Base-by-base conservation (phyloP, 2,113 vertebrate species). In the Petrocephalus microphthalmus region DNA sequence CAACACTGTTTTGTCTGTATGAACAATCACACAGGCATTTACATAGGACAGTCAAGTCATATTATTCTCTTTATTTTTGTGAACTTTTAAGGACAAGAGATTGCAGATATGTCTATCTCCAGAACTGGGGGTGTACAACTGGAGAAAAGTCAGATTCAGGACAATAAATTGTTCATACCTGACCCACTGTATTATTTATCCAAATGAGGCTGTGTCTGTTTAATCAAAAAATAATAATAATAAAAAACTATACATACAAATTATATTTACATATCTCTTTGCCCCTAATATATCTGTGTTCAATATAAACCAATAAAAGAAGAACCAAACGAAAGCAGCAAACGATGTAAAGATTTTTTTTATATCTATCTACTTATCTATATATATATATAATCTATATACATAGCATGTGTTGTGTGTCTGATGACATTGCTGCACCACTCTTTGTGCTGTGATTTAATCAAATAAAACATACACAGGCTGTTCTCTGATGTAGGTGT, bases 351-450 rank as follows among this genome's bases (percentile, higher is more conserved):
- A 86, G 87, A 89, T 67, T 88, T 90, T 88, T 90, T 90, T 92
- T 91, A 87, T 91, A 94, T 88, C 45, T 83, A 49, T 49, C 47
- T 67, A 29, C 17, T 15, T 54, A 95, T 95, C 91, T 95, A 95
- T 94, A 94, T 95, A 95, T 96, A n/a, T n/a, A 95, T 95, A 96
- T 96, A 71, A 95, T 89, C 95, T 94, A 92, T 95, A 95, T 95
- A 94, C 95, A 95, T 96, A 95, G 95, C 95, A 96, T 96, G 95
- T 95, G 93, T 95, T 95, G 92, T 95, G 94, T 94, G 94, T 92
- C 91, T 93, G 93, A 90, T 92, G 90, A 92, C 91, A 90, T 89
- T 89, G 90, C 91, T 92, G 91, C 91, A 92, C 92, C 90, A 92
- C 91, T 78, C 84, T 45, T 92, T 93, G 93, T 95, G 94, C 95